Base-by-base conservation (phyloP, 2,113 vertebrate genomes). In the Piprites chloris region DNA sequence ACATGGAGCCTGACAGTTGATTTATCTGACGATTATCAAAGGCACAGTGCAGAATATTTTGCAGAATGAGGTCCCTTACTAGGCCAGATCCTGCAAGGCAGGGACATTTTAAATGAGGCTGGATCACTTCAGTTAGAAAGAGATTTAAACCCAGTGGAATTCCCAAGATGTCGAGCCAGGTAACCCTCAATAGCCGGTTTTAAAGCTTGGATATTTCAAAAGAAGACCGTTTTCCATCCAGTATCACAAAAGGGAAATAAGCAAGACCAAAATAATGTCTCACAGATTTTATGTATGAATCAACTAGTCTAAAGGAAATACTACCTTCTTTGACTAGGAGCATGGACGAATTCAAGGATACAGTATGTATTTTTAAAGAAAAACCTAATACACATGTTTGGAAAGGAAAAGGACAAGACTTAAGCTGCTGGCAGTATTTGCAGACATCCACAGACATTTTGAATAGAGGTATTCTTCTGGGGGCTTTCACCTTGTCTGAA, bases 391-490 rank as follows among this genome's bases (percentile, higher is more conserved):
- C 65, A 72, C 89, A 96, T 92, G 78, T 93, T 95, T 92, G 90
- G 95, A 95, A 95, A 95, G 66, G 91, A 94, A 95, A 80, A 93
- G 71, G 80, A 95, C 80, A 96, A 79, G 91, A 94, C 83, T 73
- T 85, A 83, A 89, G 88, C 71, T 92, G 35, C 93, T 97, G 91
- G 95, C 95, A 97, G 35, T 84, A 94, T 85, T 96, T 96, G 95
- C 90, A 97, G 95, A 96, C 95, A 91, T 94, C 93, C 92, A 85
- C 78, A 93, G 93, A 91, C 91, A 79, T 83, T 95, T 86, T 97
- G 95, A 96, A 97, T 96, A 82, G 95, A 92, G 44, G 91, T 95
- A 96, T 97, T 97, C 87, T 95, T 97, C 90, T 95, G 82, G 91
- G 95, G 95, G 79, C 85, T 96, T 92, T 96, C 91, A 95, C 95